phyloP scores from a whole-genome alignment of 2,797 vertebrate genomes.

The Neomorphus geoffroyi region DNA sequence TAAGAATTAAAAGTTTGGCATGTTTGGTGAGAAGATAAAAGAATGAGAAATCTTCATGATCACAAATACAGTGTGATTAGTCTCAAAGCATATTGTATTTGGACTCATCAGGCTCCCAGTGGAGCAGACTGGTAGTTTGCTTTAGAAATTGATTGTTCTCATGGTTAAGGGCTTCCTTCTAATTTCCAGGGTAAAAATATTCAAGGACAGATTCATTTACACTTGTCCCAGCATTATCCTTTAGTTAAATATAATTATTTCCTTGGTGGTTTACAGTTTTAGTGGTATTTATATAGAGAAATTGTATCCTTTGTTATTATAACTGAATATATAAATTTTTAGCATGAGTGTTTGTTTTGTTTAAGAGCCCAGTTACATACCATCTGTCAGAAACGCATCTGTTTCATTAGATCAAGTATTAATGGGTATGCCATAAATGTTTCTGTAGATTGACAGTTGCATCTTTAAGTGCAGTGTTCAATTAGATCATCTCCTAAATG shows the following conservation, averaged over 20 bases:
- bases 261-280: neutral
- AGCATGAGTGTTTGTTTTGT: neutral
- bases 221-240: neutral
- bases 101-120: neutral
- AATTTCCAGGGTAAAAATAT: constrained; percentile 16
- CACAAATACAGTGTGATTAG: neutral
- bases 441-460: neutral
- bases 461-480: neutral
- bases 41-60: neutral
- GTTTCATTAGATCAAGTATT: neutral
- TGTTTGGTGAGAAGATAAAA: neutral
- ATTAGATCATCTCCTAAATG: neutral
- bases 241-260: neutral
- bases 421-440: neutral
- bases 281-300: neutral
- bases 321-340: neutral
- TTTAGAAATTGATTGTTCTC: constrained; percentile 1
- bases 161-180: constrained; percentile 1
- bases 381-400: neutral
- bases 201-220: neutral
- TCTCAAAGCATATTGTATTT: neutral
- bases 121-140: neutral
- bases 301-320: neutral
- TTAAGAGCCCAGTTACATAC: neutral
- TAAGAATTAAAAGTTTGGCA: neutral